A percentile compares a stretch with the other conserved stretches of the same genome.
phyloP scores from a whole-genome alignment of 2,888 invertebrate species.

The Antheraea yamamai region DNA sequence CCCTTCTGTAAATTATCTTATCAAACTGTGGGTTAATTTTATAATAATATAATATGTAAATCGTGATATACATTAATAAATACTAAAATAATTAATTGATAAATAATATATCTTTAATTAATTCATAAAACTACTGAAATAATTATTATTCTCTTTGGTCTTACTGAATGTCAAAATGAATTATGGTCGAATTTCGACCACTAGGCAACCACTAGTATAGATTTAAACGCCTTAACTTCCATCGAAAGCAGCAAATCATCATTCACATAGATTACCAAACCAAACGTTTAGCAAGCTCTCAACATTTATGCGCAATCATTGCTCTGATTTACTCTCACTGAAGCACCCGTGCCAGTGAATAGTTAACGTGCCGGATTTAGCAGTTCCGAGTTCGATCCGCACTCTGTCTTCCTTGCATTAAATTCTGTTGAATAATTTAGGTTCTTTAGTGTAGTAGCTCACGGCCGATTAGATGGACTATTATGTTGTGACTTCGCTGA shows the following conservation, averaged over 20 bases:
- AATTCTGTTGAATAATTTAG: slow-evolving; percentile 41
- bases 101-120: too few species aligned
- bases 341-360: slow-evolving; percentile 51
- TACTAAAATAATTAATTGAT: too few species aligned
- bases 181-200: too few species aligned
- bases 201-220: too few species aligned
- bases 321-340: slow-evolving; percentile 46
- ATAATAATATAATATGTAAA: too few species aligned
- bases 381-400: slow-evolving; percentile 36
- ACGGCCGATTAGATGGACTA: slow-evolving; percentile 26
- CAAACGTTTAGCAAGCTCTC: slow-evolving; percentile 24
- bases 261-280: slow-evolving; percentile 13
- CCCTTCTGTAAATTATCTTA: too few species aligned
- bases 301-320: slow-evolving; percentile 43
- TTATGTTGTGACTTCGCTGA: slow-evolving; percentile 9
- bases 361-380: slow-evolving; percentile 53
- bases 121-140: too few species aligned
- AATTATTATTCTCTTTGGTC: too few species aligned
- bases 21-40: too few species aligned
- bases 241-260: slow-evolving; percentile 7
- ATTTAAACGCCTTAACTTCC: background rate
- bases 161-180: too few species aligned
- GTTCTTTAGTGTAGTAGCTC: slow-evolving; percentile 28
- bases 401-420: slow-evolving; percentile 25
- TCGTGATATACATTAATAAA: too few species aligned